These are phyloP conservation scores for Cavia porcellus DNA, from an alignment of 2,113 vertebrate genomes.

Conservation along the genomic window DNA sequence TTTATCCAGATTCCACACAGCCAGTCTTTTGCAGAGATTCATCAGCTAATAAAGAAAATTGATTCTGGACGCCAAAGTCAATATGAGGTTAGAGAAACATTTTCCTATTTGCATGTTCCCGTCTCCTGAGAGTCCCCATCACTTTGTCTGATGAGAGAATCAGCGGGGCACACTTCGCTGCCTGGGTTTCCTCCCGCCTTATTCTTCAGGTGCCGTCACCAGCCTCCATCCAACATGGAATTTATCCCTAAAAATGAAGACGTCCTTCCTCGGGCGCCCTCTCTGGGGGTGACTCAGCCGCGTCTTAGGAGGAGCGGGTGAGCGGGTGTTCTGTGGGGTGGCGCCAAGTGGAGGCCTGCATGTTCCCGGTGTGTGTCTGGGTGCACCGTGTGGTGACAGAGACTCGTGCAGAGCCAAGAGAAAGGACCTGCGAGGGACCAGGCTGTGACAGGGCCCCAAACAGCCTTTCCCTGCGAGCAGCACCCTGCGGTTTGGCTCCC, in stretches of 20 bases:
- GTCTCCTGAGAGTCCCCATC: constrained; percentile 47
- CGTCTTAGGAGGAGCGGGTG: background rate
- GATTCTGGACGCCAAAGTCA: constrained; percentile 86
- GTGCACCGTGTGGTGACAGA: background rate
- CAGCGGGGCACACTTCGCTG: accelerated
- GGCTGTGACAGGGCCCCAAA: constrained; percentile 48
- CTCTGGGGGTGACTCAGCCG: background rate
- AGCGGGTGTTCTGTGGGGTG: accelerated
- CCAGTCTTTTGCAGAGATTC: constrained; percentile 86
- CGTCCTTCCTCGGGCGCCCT: background rate
- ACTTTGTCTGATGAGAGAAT: constrained; percentile 14
- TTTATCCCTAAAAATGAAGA: background rate
- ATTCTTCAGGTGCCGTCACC: accelerated
- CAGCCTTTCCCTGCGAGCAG: background rate
- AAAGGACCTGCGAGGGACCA: constrained; percentile 13
- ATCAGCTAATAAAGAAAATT: constrained; percentile 90
- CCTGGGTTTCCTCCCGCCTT: background rate
- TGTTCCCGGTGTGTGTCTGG: background rate
- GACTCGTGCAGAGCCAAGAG: background rate
- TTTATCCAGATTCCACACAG: constrained; percentile 85
- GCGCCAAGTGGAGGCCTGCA: background rate
- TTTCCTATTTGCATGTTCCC: background rate
- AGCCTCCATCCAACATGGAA: accelerated
- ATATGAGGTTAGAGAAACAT: constrained; percentile 80
- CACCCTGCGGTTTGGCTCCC: background rate